Percentiles rank a stretch among this genome's conserved stretches.
phyloP scores from a whole-genome alignment of 2,888 invertebrate species.

The Campoplex capitator region DNA sequence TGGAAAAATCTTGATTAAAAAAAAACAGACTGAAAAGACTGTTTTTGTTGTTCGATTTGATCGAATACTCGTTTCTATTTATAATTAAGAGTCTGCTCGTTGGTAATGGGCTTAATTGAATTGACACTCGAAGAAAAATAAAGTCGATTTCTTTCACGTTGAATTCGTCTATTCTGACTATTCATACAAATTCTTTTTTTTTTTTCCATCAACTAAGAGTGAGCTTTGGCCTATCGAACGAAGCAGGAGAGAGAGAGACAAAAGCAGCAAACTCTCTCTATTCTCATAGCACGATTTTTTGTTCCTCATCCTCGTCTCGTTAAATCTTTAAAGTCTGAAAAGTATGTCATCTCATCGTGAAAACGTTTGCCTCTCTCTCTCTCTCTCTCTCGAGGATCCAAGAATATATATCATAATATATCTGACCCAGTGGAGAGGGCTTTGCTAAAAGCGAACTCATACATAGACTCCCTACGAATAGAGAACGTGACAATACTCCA shows the following conservation, averaged over 20 bases:
- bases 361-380: conserved; percentile 26
- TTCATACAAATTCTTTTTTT: background rate
- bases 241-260: background rate
- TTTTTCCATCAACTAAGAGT: conserved; percentile 1
- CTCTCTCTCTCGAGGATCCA: conserved; percentile 17
- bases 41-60: background rate
- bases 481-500: conserved; percentile 62
- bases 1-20: background rate
- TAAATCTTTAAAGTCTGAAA: conserved; percentile 48
- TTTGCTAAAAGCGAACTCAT: conserved; percentile 48
- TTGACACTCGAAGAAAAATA: background rate
- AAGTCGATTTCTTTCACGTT: background rate
- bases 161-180: background rate
- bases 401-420: conserved; percentile 40
- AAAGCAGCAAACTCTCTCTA: background rate
- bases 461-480: conserved; percentile 5
- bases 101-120: background rate
- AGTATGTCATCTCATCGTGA: conserved; percentile 55
- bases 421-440: conserved; percentile 56
- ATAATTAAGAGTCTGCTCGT: background rate
- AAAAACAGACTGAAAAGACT: background rate
- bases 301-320: conserved; percentile 26
- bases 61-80: background rate
- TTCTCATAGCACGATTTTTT: conserved; percentile 3
- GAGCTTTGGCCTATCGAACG: conserved; percentile 1